phyloP scores from a whole-genome alignment of 1,140 invertebrate genomes.

The Olivierus martensii region DNA sequence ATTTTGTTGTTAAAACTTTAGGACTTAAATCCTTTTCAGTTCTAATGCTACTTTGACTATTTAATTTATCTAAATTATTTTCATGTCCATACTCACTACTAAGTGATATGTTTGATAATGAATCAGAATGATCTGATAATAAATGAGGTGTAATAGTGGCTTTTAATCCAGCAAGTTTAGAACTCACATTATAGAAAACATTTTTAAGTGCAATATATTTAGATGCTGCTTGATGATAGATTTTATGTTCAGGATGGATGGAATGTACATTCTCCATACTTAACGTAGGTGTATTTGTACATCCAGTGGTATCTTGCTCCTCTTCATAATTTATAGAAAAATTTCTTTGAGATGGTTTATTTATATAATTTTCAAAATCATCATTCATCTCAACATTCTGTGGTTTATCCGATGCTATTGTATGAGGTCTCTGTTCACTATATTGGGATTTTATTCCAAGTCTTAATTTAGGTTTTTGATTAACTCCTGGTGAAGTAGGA shows the following conservation, averaged over 20 bases:
- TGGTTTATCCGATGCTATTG: slow-evolving; percentile 53
- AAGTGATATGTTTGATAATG: not conserved
- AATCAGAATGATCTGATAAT: not conserved
- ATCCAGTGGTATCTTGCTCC: slow-evolving; percentile 34
- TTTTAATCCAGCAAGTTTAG: slow-evolving; percentile 18
- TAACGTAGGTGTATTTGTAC: slow-evolving; percentile 29
- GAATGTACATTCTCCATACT: slow-evolving; percentile 34
- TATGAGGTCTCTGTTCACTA: slow-evolving; percentile 42
- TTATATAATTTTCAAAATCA: slow-evolving; percentile 31
- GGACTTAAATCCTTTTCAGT: slow-evolving; percentile 14
- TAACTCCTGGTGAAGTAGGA: not conserved
- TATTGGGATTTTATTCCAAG: not conserved
- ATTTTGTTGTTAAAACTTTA: slow-evolving; percentile 13
- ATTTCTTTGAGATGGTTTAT: slow-evolving; percentile 29
- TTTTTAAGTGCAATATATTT: slow-evolving; percentile 31
- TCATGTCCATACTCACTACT: not conserved
- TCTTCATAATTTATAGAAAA: not conserved
- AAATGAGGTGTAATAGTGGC: slow-evolving; percentile 2
- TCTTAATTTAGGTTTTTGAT: not conserved
- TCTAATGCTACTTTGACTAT: slow-evolving; percentile 11
- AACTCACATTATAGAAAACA: slow-evolving; percentile 31
- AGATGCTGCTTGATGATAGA: slow-evolving; percentile 44
- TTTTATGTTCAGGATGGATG: slow-evolving; percentile 59
- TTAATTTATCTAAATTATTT: slow-evolving; percentile 1
- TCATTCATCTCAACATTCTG: slow-evolving; percentile 17